Base-by-base conservation (phyloP, 1,140 invertebrate genomes). In the Drosophila setifemur region DNA sequence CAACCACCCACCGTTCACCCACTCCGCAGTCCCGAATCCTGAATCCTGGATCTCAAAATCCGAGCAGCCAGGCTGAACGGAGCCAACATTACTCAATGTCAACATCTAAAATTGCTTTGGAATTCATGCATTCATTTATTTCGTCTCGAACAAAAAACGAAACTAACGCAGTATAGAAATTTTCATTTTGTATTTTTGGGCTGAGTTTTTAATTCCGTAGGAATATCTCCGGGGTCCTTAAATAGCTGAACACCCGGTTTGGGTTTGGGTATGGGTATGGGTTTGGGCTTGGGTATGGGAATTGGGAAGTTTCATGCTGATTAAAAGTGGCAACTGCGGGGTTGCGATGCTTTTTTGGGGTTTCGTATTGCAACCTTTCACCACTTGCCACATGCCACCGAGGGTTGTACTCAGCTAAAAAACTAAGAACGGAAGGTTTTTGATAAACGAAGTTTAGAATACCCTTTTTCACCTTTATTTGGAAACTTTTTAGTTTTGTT, bases 11-110 rank as follows among this genome's bases (percentile, higher is more conserved):
- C 52, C 54, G 29, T 29, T n/a, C n/a, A n/a, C n/a, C n/a, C n/a
- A 54, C 45, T 23, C 19, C 12, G 4, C 11, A 25, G 7, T 42
- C 18, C 44, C 12, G 7, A 53, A 35, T n/a, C n/a, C 50, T 26
- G 47, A 49, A 47, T 23, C 26, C 39, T 12, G 19, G 25, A 8
- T 21, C 44, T 25, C 26, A 42, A 23, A n/a, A 18, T 25, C 11
- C 16, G 11, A 4, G 18, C 45, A 39, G 37, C 25, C 29, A 42
- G 29, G 39, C 14, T 14, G 28, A 67, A 49, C 52, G 42, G 57
- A 55, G 61, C 67, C 81, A 87, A 86, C 82, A 87, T 87, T 87
- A 87, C 77, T 87, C 82, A 87, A 87, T 87, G 82, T 87, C 82
- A 86, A 73, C 82, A 81, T 87, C 42, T n/a, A 63, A 86, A 86